phyloP scores from a whole-genome alignment of 1,140 invertebrate species.

The Lepidurus packardi region DNA sequence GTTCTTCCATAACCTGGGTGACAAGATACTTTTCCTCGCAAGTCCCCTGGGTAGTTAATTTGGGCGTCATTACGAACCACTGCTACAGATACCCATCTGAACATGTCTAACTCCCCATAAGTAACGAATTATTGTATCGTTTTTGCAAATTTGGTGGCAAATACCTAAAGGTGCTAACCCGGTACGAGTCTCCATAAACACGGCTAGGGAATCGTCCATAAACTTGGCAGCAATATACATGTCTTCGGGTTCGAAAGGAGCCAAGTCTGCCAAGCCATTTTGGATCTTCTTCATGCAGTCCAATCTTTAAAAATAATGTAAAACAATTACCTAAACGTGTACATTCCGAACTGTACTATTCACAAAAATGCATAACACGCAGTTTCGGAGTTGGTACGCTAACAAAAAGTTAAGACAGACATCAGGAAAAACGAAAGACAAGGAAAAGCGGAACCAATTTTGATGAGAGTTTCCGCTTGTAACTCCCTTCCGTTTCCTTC shows the following conservation, averaged over 20 bases:
- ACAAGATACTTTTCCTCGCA: slow-evolving; percentile 67
- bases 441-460: neutral
- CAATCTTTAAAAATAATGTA: slow-evolving; percentile 49
- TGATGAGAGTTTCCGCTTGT: neutral
- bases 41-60: slow-evolving; percentile 56
- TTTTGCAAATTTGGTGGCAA: neutral
- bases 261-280: slow-evolving; percentile 67
- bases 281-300: slow-evolving; percentile 69
- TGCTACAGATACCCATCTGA: slow-evolving; percentile 70
- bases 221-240: slow-evolving; percentile 71
- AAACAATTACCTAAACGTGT: neutral
- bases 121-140: slow-evolving; percentile 19
- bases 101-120: slow-evolving; percentile 50
- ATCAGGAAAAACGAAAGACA: slow-evolving; percentile 31
- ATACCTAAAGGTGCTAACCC: slow-evolving; percentile 30
- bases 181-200: slow-evolving; percentile 60
- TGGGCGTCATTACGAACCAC: slow-evolving; percentile 62
- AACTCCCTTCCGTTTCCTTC: slow-evolving; percentile 7
- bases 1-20: slow-evolving; percentile 72
- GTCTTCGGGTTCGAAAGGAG: slow-evolving; percentile 72
- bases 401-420: neutral
- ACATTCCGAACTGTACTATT: slow-evolving; percentile 23
- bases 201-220: slow-evolving; percentile 55
- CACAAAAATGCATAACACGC: no score
- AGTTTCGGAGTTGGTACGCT: neutral